Conservation (phyloP, 2,797 vertebrate species). For the Cirrhinus molitorella region DNA sequence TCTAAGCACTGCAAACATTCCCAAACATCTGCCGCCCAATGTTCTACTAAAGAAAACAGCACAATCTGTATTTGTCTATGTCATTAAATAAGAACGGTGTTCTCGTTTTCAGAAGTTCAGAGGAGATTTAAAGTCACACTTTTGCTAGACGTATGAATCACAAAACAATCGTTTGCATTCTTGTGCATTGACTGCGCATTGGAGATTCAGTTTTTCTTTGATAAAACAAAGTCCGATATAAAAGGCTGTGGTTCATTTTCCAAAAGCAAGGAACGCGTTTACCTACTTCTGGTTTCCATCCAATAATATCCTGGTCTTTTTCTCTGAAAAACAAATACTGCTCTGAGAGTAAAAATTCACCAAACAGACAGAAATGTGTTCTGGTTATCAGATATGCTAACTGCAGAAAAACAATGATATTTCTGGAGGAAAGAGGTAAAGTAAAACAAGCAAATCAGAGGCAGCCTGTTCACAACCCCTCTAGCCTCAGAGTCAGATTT, state of each 20-base stretch:
- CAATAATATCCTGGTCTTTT: slow-evolving; percentile 19
- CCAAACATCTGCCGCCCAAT: slow-evolving; percentile 11
- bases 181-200: neutral
- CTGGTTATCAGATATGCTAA: slow-evolving; percentile 1
- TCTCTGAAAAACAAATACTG: slow-evolving; percentile 21
- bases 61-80: neutral
- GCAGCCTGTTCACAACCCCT: slow-evolving; percentile 9
- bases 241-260: neutral
- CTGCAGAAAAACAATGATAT: neutral
- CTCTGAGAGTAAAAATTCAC: neutral
- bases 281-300: neutral
- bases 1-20: neutral
- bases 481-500: neutral
- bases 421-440: neutral
- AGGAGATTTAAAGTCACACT: neutral
- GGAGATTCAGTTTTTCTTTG: neutral
- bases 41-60: neutral
- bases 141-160: neutral
- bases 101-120: neutral
- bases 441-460: neutral
- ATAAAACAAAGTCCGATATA: neutral
- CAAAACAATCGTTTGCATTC: neutral
- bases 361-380: neutral
- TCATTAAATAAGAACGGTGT: neutral
- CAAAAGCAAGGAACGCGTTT: neutral